A percentile compares a stretch with the other conserved stretches of the same genome.
phyloP scores from a whole-genome alignment of 2,888 invertebrate species.

The Drosophila borborema region DNA sequence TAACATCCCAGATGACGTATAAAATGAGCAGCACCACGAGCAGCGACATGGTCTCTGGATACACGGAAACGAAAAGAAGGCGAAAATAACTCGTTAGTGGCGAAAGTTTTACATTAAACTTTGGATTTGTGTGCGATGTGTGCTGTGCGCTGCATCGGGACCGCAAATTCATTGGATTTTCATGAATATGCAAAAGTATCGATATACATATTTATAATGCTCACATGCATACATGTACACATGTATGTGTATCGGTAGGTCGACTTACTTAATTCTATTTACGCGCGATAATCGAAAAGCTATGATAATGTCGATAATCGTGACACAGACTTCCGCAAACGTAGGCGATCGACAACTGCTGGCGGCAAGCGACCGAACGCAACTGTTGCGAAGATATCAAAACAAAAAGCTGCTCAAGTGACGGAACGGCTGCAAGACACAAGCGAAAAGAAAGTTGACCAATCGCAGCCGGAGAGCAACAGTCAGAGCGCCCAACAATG shows the following conservation, averaged over 20 bases:
- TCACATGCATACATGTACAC: neutral
- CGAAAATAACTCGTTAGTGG: conserved; percentile 46
- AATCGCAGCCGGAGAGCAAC: conserved; percentile 9
- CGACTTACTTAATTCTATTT: conserved; percentile 20
- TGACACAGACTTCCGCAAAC: neutral
- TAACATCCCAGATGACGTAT: conserved; percentile 91
- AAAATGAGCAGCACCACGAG: conserved; percentile 85
- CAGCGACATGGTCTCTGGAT: conserved; percentile 64
- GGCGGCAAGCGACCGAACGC: conserved; percentile 42
- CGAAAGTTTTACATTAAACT: conserved; percentile 49
- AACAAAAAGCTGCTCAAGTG: conserved; percentile 40
- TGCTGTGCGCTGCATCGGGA: conserved; percentile 23
- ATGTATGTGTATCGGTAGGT: neutral
- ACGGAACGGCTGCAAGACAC: conserved; percentile 7
- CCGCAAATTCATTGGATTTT: neutral
- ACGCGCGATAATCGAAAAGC: conserved; percentile 1
- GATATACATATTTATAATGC: neutral
- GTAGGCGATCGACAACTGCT: conserved; percentile 25
- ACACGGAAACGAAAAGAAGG: conserved; percentile 8
- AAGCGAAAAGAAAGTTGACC: conserved; percentile 4
- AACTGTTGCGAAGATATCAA: conserved; percentile 45
- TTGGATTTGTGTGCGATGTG: neutral
- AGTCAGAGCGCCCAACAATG: neutral
- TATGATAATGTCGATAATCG: conserved; percentile 19
- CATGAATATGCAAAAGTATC: conserved; percentile 8